A percentile compares a stretch with the other conserved stretches of the same genome.
Conservation (phyloP, 2,113 vertebrate species). For the Cyprinodon brontotheroides region DNA sequence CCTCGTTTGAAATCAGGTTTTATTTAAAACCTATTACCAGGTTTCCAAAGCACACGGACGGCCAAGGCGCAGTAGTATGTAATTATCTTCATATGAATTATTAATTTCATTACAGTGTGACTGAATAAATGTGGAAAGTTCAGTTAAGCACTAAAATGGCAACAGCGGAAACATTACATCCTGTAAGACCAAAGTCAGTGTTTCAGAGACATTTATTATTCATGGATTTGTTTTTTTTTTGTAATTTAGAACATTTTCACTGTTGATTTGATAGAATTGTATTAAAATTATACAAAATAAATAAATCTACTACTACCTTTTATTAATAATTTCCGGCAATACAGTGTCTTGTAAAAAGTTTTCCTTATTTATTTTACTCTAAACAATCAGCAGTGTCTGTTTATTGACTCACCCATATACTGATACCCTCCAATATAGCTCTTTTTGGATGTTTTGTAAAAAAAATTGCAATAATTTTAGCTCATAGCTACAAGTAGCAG, state of each 20-base stretch:
- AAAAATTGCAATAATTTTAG: too few relatives aligned
- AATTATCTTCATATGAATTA: conserved; percentile 64
- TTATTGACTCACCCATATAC: background rate
- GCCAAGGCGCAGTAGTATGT: conserved; percentile 44
- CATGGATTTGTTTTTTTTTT: conserved; percentile 4
- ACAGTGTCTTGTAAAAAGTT: background rate
- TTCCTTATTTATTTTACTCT: background rate
- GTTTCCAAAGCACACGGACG: conserved; percentile 57
- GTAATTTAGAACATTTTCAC: background rate
- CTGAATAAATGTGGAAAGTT: conserved; percentile 38
- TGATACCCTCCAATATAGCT: background rate
- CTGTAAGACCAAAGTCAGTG: background rate
- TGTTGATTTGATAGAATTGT: background rate
- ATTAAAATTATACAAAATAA: background rate
- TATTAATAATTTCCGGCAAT: background rate
- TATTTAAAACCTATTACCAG: conserved; percentile 62
- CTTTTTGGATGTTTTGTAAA: background rate
- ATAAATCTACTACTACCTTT: too few relatives aligned
- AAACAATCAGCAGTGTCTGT: background rate
- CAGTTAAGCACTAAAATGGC: conserved; percentile 11
- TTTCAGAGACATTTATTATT: conserved; percentile 10
- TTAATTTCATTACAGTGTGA: conserved; percentile 55
- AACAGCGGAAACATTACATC: conserved; percentile 15
- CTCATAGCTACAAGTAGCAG: too few relatives aligned
- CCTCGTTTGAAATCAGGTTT: conserved; percentile 62